Base-by-base conservation (phyloP, 2,888 invertebrate genomes). In the Hirtodrosophila duncani region DNA sequence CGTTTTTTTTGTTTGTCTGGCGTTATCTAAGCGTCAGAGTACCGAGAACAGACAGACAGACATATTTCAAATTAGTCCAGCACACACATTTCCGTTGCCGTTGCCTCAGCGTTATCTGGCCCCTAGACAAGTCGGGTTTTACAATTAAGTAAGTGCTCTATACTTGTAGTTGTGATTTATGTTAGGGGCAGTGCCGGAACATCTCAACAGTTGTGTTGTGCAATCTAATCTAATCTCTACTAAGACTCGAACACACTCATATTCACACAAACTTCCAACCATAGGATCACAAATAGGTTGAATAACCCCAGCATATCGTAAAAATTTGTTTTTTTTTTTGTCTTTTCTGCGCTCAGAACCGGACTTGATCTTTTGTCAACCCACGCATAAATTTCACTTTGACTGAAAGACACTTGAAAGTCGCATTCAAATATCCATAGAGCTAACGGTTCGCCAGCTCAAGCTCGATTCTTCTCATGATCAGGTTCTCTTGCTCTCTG, bases 361-460 rank as follows among this genome's bases (percentile, higher is more conserved):
- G 74, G 78, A 72, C 60, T 45, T 42, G 58, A 56, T 62, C 58
- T 67, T 56, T 74, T 74, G 80, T 74, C 78, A 77, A 78, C 81
- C 81, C 75, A 77, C 75, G 75, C 75, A 77, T 80, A 70, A 77
- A 77, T 77, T 77, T 80, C 78, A 79, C 72, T 74, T 68, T 60
- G 56, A 60, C 51, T 31, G 20, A 48, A 29, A 37, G 20, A 9
- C n/a, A n/a, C 14, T 20, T 37, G 9, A 33, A 31, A 24, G 30
- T 39, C 20, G 37, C 38, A 21, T 21, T 38, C 26, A 20, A n/a
- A 27, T n/a, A n/a, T n/a, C n/a, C n/a, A 26, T 16, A 33, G 23
- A 34, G 20, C 24, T 30, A 29, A 21, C 36, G 36, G 36, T 10
- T 23, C 21, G 13, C 30, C 9, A 6, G 24, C n/a, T 24, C 14